Evolutionary conservation across 1,140 invertebrate genomes (phyloP).

Genomic region (Drepana arcuata): DNA sequence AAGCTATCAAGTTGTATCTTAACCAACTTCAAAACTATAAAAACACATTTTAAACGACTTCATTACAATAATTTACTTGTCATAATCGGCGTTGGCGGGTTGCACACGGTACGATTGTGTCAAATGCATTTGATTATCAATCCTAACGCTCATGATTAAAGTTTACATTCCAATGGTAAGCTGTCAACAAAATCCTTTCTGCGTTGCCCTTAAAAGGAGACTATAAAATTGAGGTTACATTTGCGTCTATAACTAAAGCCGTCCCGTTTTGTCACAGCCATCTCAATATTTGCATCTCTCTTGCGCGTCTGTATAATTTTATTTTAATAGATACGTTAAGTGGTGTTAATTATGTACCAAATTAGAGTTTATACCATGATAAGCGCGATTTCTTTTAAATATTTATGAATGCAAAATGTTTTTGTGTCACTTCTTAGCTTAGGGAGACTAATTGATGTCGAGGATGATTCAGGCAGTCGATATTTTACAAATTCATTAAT

Average conservation of each 20-base stretch:
- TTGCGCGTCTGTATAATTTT: slow-evolving; percentile 1
- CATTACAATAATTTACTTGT: slow-evolving; percentile 30
- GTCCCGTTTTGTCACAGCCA: slow-evolving; percentile 15
- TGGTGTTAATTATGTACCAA: slow-evolving; percentile 2
- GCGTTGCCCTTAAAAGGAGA: slow-evolving; percentile 30
- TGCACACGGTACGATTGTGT: slow-evolving; percentile 42
- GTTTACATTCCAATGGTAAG: slow-evolving; percentile 6
- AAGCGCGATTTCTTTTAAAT: too few species aligned
- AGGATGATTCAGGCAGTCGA: too few species aligned
- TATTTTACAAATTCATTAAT: too few species aligned
- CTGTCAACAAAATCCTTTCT: slow-evolving; percentile 20
- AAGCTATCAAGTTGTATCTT: too few species aligned
- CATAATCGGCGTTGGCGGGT: slow-evolving; percentile 32
- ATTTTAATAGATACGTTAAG: slow-evolving; percentile 1
- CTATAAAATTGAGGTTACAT: slow-evolving; percentile 35
- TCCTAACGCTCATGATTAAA: slow-evolving; percentile 10
- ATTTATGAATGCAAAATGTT: too few species aligned
- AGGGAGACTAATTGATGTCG: too few species aligned
- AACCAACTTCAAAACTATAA: slow-evolving; percentile 16
- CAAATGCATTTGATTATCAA: slow-evolving; percentile 8
- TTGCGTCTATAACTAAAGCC: slow-evolving; percentile 16
- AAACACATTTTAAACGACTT: slow-evolving; percentile 23
- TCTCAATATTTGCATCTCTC: slow-evolving; percentile 4
- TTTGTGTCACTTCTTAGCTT: too few species aligned
- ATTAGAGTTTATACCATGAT: too few species aligned